Conservation (phyloP, 2,888 invertebrate genomes). For the Nymphalis c-album region DNA sequence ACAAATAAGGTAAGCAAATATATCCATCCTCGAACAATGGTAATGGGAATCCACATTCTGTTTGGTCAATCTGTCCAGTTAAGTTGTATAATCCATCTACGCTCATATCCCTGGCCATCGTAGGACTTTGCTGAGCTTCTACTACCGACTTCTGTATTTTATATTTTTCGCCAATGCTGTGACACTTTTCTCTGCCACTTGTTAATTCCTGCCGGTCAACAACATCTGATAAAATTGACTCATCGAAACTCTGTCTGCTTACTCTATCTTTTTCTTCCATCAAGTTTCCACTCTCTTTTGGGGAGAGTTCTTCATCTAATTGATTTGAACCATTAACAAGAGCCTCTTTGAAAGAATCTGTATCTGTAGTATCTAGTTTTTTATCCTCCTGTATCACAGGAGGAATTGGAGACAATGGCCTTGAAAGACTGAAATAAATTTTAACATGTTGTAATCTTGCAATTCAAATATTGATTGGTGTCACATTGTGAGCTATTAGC, state of each 20-base stretch:
- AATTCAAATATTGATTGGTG: too few species aligned
- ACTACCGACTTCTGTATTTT: slow-evolving; percentile 62
- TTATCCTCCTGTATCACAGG: slow-evolving; percentile 32
- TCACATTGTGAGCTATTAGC: too few species aligned
- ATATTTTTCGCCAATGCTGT: slow-evolving; percentile 77
- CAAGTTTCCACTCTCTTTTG: slow-evolving; percentile 70
- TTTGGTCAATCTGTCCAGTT: slow-evolving; percentile 84
- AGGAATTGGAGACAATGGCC: slow-evolving; percentile 68
- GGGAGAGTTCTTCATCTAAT: slow-evolving; percentile 62
- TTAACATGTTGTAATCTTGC: too few species aligned
- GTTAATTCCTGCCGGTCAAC: slow-evolving; percentile 65
- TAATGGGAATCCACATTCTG: slow-evolving; percentile 93
- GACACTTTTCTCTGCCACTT: slow-evolving; percentile 70
- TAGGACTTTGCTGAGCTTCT: slow-evolving; percentile 76
- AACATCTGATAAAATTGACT: slow-evolving; percentile 61
- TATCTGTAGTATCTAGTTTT: slow-evolving; percentile 46
- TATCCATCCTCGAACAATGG: slow-evolving; percentile 94
- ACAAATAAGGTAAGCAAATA: slow-evolving; percentile 96
- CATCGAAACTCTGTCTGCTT: slow-evolving; percentile 74
- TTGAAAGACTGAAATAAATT: slow-evolving; percentile 59
- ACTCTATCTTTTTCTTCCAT: slow-evolving; percentile 72
- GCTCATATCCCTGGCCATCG: slow-evolving; percentile 87
- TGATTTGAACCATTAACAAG: slow-evolving; percentile 58
- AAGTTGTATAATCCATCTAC: slow-evolving; percentile 83
- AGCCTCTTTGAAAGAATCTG: slow-evolving; percentile 51